Evolutionary conservation across 1,140 invertebrate species (phyloP).

Genomic region (Drosophila pallidifrons): DNA sequence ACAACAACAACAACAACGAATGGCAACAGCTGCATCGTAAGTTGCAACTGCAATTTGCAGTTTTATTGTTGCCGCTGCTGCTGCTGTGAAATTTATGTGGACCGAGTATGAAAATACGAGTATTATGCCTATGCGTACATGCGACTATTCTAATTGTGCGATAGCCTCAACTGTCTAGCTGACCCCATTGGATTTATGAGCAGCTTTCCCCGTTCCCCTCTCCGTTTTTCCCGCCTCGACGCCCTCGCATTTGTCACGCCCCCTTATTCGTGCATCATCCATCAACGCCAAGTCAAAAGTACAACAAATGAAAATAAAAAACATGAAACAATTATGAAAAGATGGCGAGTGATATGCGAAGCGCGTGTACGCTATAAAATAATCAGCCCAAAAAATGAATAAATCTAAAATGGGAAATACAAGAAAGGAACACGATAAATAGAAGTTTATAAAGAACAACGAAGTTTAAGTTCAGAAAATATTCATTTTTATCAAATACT

Average conservation of each 20-base stretch:
- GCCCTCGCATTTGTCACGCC: not conserved
- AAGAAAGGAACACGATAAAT: no score
- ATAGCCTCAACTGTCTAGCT: slow-evolving; percentile 37
- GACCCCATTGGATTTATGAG: slow-evolving; percentile 41
- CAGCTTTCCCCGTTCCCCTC: no score
- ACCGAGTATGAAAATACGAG: not conserved
- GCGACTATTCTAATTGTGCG: slow-evolving; percentile 34
- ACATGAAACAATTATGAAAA: slow-evolving; percentile 6
- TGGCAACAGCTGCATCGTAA: not conserved
- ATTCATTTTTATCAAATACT: no score
- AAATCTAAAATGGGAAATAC: not conserved
- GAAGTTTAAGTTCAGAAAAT: no score
- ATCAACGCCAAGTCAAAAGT: slow-evolving; percentile 9
- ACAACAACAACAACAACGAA: slow-evolving; percentile 1
- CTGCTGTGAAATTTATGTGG: slow-evolving; percentile 33
- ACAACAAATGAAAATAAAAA: not conserved
- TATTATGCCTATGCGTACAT: slow-evolving; percentile 18
- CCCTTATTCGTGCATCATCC: not conserved
- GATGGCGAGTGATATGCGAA: not conserved
- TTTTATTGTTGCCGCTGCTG: slow-evolving; percentile 29
- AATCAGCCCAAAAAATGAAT: not conserved
- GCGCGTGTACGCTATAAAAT: slow-evolving; percentile 16
- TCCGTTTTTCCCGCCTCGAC: not conserved
- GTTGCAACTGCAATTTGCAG: slow-evolving; percentile 34
- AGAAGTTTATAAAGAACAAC: no score